Evolutionary conservation across 1,140 invertebrate species (phyloP), one percentile per base, ranked within the genome.

Genomic region (Proales similis): DNA sequence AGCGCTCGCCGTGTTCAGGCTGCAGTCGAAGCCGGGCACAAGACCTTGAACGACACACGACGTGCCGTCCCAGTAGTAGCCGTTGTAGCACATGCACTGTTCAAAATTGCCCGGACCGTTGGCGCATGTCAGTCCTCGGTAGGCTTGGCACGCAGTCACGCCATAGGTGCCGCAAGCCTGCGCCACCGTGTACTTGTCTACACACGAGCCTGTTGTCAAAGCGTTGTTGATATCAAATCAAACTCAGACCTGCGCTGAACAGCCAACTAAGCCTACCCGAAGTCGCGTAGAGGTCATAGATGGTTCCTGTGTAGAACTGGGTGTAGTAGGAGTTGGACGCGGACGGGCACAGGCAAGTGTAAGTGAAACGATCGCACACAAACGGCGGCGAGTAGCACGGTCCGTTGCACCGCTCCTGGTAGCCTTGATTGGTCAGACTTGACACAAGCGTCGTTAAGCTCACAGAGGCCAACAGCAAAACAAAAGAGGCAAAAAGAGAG

Each of bases 291-390:
- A n/a, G n/a, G n/a, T n/a, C n/a, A n/a, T n/a, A n/a, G n/a, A n/a
- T n/a, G n/a, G n/a, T n/a, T n/a, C 36, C 51, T 17, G 33, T 57
- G 29, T 57, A 57, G 32, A 26, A 57, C 0, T 26, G 33, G 6
- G 51, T 42, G 32, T 57, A 57, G 32, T 22, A 7, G 14, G 22
- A 9, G 1, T 36, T 3, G 4, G 36, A 57, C 3, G 20, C 19
- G 3, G 51, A 57, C 29, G 51, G 51, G 30, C 51, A 57, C 26
- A 57, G 32, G 22, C 51, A 57, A 32, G 51, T 57, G 20, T 42
- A 42, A 19, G 51, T 57, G 7, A 57, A 42, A 24, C 36, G 20
- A 57, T 57, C 51, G 30, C 51, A 57, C 2, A 42, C 32, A 9
- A 57, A 57, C 19, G 39, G 39, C 19, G 39, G 39, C 5, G 14